Evolutionary conservation across 2,797 vertebrate genomes (phyloP).

Genomic region (Pyrocephalus nanus): DNA sequence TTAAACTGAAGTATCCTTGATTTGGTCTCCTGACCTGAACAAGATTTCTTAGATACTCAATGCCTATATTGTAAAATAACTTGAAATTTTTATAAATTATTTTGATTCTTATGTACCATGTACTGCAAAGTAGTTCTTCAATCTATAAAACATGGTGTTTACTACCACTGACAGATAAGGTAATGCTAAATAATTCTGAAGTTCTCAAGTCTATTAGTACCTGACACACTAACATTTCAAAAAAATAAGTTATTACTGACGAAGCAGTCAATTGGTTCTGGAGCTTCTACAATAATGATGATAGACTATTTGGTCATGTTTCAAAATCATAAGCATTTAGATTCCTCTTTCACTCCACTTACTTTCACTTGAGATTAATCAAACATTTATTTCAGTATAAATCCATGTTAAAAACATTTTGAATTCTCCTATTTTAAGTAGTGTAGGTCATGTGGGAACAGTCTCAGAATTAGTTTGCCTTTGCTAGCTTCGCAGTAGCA

Average conservation of each 20-base stretch:
- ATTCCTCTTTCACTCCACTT: neutral
- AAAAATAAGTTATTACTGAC: neutral
- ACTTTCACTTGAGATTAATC: neutral
- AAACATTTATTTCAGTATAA: neutral
- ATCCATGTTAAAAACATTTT: neutral
- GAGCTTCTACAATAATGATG: neutral
- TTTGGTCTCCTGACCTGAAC: constrained; percentile 11
- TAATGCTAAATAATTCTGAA: neutral
- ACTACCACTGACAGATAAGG: neutral
- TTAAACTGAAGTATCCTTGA: constrained; percentile 17
- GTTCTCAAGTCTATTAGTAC: neutral
- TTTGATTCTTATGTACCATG: neutral
- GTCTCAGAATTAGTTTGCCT: neutral
- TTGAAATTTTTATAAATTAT: constrained; percentile 15
- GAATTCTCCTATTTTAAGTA: neutral
- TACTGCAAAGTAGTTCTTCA: neutral
- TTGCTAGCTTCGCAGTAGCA: neutral
- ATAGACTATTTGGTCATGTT: neutral
- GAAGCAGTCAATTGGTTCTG: too few species aligned
- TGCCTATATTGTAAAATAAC: neutral
- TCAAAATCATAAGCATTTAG: neutral
- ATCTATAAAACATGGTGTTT: neutral
- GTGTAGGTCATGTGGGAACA: neutral
- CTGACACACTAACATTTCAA: neutral
- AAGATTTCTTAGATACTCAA: neutral